Conservation (phyloP, 2,113 vertebrate species). For the Pedionomus torquatus region DNA sequence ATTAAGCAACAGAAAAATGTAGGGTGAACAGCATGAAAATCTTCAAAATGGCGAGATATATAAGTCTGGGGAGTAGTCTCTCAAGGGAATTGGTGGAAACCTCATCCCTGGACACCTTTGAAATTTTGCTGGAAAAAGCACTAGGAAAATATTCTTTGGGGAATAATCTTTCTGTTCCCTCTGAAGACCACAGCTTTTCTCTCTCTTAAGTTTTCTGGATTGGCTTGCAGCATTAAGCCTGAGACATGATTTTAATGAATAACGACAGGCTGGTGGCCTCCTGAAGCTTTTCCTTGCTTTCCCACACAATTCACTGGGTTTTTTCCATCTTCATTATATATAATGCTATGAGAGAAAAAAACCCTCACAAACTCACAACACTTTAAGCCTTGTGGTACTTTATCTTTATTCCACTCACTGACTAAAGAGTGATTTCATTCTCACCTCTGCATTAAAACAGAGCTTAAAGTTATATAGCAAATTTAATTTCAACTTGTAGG, state of each 20-base stretch:
- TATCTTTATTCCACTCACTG: background rate
- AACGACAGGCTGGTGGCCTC: background rate
- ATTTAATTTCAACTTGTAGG: background rate
- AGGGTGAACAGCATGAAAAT: slow-evolving; percentile 38
- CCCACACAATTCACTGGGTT: fast-evolving
- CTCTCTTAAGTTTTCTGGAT: background rate
- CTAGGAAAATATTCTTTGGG: background rate
- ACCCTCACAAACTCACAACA: no score
- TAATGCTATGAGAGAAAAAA: background rate
- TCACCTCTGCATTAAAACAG: slow-evolving; percentile 1
- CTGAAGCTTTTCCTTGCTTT: background rate
- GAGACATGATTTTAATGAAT: background rate
- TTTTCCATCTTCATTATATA: background rate
- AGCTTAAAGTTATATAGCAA: background rate
- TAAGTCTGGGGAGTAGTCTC: slow-evolving; percentile 13
- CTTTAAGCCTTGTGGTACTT: background rate
- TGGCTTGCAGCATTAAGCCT: background rate
- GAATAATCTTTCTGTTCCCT: slow-evolving; percentile 7
- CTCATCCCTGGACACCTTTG: slow-evolving; percentile 37
- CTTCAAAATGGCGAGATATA: background rate
- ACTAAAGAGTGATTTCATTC: slow-evolving; percentile 14
- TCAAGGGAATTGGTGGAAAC: slow-evolving; percentile 34
- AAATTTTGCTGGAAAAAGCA: slow-evolving; percentile 6
- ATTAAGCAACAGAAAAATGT: slow-evolving; percentile 34
- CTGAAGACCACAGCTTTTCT: background rate